Base-by-base conservation (phyloP, 2,113 vertebrate genomes). In the Cyphomyrus discorhynchus region DNA sequence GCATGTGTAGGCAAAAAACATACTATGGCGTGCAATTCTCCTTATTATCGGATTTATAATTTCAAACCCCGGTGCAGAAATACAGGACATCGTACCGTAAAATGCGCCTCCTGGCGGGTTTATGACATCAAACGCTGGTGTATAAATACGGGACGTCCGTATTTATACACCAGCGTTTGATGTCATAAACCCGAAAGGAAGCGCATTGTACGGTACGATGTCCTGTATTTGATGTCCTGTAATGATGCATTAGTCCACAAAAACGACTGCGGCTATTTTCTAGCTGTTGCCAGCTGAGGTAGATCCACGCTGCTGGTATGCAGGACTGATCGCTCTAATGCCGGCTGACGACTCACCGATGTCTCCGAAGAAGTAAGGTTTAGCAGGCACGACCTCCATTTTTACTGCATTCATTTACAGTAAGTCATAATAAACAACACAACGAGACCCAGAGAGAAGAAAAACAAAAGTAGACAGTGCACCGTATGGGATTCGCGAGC, bases 351-450 rank as follows among this genome's bases (percentile, higher is more conserved):
- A 94, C 94, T 92, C 89, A 96, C 96, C 95, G 6, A 96, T 95
- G 87, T 96, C 96, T 15, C 96, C 95, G 27, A 94, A 94, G 90
- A 94, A 94, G 92, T 94, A 95, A 0, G 95, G 92, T n/a, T 52
- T 91, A 19, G 58, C 15, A 4, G 89, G 89, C 39, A 92, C 92
- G 0, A 90, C 27, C 3, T 95, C 94, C 95, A 95, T 95, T n/a
- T 80, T 82, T 19, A 39, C 84, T 5, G 6, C 1, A 9, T 27
- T 24, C 7, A 21, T 84, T 4, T 39, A 46, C 31, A 2, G 11
- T 4, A 5, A 6, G 0, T 1, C 17, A 5, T 39, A 42, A 0
- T 66, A 70, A 49, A 87, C 5, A 39, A 47, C 62, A 87, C n/a
- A 31, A 46, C 2, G 31, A 77, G 47, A 45, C 8, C 15, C 11